Percentiles rank a stretch among this genome's conserved stretches.
phyloP scores from a whole-genome alignment of 2,888 invertebrate species.

The Listrodromus nycthemerus region DNA sequence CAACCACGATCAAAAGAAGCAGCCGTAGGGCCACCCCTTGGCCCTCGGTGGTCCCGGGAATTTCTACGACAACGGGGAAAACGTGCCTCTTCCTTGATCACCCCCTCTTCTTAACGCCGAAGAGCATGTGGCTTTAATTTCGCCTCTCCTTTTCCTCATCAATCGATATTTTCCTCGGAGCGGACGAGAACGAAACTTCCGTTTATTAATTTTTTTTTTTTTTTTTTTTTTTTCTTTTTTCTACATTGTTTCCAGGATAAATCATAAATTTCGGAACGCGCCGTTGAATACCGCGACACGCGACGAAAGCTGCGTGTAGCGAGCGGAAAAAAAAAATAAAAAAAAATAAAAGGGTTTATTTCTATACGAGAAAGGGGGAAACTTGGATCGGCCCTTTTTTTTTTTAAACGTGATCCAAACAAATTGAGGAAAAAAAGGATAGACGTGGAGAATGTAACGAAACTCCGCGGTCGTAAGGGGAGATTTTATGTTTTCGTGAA shows the following conservation, averaged over 20 bases:
- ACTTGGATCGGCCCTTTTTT: neutral
- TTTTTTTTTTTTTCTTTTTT: constrained; percentile 8
- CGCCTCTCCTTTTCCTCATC: constrained; percentile 36
- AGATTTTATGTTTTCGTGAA: constrained; percentile 47
- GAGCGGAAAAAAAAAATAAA: neutral
- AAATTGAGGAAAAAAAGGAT: constrained; percentile 40
- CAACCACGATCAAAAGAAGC: constrained; percentile 64
- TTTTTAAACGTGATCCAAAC: constrained; percentile 42
- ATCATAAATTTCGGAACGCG: constrained; percentile 62
- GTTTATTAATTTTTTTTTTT: constrained; percentile 8
- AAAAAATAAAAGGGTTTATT: constrained; percentile 40
- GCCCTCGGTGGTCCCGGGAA: constrained; percentile 58
- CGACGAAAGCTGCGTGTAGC: constrained; percentile 24
- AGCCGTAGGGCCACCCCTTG: constrained; percentile 46
- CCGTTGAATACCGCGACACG: constrained; percentile 10
- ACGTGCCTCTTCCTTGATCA: constrained; percentile 72
- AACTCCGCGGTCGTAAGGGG: neutral
- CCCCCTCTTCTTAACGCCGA: constrained; percentile 75
- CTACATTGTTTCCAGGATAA: constrained; percentile 11
- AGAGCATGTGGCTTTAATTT: constrained; percentile 67
- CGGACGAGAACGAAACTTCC: neutral
- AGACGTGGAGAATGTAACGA: constrained; percentile 29
- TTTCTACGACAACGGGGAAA: constrained; percentile 67
- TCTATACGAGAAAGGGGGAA: too few relatives aligned
- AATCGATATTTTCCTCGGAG: constrained; percentile 39